A percentile compares a stretch with the other conserved stretches of the same genome.
These are phyloP conservation scores for Eulacestoma nigropectus DNA, from an alignment of 2,113 vertebrate genomes.

Conservation along the genomic window DNA sequence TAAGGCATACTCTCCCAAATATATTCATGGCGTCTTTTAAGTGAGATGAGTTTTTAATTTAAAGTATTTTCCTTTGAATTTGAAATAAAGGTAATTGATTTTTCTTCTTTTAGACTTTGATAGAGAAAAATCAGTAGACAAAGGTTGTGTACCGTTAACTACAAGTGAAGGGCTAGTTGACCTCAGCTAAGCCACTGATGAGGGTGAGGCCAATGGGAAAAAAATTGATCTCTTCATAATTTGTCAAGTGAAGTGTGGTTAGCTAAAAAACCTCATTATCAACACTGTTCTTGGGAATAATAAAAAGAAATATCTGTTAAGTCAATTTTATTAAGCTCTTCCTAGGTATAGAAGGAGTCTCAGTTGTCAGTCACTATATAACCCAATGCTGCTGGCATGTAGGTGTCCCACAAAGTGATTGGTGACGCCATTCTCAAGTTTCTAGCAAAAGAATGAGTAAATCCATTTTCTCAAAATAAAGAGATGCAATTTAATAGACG, in stretches of 20 bases:
- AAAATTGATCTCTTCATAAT: slow-evolving; percentile 66
- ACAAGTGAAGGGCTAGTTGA: slow-evolving; percentile 46
- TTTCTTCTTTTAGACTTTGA: slow-evolving; percentile 41
- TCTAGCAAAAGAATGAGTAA: slow-evolving; percentile 41
- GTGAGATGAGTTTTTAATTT: slow-evolving; percentile 54
- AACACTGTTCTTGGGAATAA: slow-evolving; percentile 25
- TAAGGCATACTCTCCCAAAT: background rate
- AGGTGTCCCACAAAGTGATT: slow-evolving; percentile 51
- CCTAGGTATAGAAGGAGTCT: background rate
- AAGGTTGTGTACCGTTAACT: slow-evolving; percentile 45
- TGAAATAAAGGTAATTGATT: slow-evolving; percentile 49
- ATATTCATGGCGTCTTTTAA: slow-evolving; percentile 6
- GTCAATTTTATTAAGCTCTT: slow-evolving; percentile 44
- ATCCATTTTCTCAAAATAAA: slow-evolving; percentile 62
- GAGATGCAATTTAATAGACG: slow-evolving; percentile 42
- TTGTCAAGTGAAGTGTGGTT: slow-evolving; percentile 54
- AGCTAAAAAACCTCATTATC: slow-evolving; percentile 56
- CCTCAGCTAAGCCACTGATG: slow-evolving; percentile 48
- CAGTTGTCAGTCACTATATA: slow-evolving; percentile 28
- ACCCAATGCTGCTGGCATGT: background rate
- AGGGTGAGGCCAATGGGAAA: slow-evolving; percentile 50
- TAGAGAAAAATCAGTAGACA: slow-evolving; percentile 19
- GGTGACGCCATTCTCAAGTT: slow-evolving; percentile 51
- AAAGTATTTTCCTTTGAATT: slow-evolving; percentile 59
- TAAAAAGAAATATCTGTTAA: slow-evolving; percentile 30